phyloP scores from a whole-genome alignment of 2,113 vertebrate genomes.

The Bubo bubo region DNA sequence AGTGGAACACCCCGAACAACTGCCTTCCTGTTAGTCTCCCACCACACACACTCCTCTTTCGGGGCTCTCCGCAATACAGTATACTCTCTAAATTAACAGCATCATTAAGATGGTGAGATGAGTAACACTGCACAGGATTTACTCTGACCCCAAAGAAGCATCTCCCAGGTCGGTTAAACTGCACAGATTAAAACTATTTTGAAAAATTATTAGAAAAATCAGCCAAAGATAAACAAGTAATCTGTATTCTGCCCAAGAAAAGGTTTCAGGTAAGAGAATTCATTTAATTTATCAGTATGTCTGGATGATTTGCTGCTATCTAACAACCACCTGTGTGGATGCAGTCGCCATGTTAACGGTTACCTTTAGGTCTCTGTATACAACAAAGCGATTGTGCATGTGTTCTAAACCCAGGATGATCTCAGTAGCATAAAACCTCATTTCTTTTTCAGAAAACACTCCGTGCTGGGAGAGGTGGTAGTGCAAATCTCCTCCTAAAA shows the following conservation, averaged over 20 bases:
- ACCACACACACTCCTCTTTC: neutral
- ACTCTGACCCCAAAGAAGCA: neutral
- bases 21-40: neutral
- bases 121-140: neutral
- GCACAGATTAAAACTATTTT: neutral
- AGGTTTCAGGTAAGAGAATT: neutral
- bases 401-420: constrained; percentile 97
- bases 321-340: too few relatives aligned
- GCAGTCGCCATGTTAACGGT: neutral
- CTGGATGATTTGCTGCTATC: neutral
- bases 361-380: constrained; percentile 97
- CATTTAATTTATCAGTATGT: neutral
- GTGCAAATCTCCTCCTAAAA: constrained; percentile 92
- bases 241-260: neutral
- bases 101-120: neutral
- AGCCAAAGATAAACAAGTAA: neutral
- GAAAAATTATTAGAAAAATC: neutral
- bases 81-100: neutral
- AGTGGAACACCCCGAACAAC: neutral
- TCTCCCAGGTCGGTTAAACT: neutral
- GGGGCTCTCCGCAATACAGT: neutral
- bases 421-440: constrained; percentile 96
- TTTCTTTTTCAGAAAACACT: constrained; percentile 96
- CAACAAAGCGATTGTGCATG: constrained; percentile 96
- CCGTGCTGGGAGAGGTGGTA: constrained; percentile 98